Base-by-base conservation (phyloP, 2,888 invertebrate species). In the Andricus curvator region DNA sequence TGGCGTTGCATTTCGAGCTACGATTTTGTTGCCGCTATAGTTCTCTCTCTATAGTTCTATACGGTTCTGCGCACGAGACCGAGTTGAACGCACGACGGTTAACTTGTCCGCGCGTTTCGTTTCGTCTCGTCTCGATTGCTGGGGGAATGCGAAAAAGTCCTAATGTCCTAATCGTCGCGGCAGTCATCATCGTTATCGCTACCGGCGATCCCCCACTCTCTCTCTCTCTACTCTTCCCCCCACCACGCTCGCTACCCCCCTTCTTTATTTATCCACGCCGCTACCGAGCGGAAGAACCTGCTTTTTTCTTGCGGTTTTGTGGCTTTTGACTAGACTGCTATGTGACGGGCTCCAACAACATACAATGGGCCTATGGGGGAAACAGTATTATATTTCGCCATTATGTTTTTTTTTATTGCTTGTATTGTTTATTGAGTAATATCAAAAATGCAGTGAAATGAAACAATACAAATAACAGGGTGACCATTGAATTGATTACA, bases 81-180 rank as follows among this genome's bases (percentile, higher is more conserved):
- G 48, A 70, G 70, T 70, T 70, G 70, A 70, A 70, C 25, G 70
- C 70, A 20, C 70, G 48, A 56, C 17, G 20, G 44, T 44, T 44
- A 44, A 44, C 51, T 70, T 70, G 48, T 70, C 48, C 51, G n/a
- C 44, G 67, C 70, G 22, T 51, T 51, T 48, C 68, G 51, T 48
- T 70, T 70, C 70, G 22, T 20, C 20, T 48, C 68, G 51, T 48
- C 51, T 51, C 29, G 51, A 70, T 51, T 70, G 51, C 51, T 70
- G 70, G 25, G 9, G 13, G 22, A 60, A 22, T 60, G 60, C 22
- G 22, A 62, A 62, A 62, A 62, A 62, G 62, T 62, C 62, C 25
- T 62, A 62, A 62, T 25, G 62, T 62, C 62, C 62, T 25, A 56
- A 56, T 56, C 56, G 56, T 56, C n/a, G 56, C 25, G 13, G 62